Base-by-base conservation (phyloP, 2,797 vertebrate species). In the Chelon auratus region DNA sequence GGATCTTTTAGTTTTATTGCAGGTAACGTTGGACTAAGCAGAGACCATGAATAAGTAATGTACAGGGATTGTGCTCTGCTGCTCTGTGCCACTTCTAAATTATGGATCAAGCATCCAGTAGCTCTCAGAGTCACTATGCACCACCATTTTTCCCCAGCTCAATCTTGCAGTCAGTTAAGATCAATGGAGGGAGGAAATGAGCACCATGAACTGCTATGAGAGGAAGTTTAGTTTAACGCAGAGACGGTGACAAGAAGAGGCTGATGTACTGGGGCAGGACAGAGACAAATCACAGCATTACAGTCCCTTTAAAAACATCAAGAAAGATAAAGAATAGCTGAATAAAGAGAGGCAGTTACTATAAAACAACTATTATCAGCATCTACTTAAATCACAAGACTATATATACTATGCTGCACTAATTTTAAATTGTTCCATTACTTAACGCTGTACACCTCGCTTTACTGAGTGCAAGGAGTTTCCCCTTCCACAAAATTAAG, bases 21-120 rank as follows among this genome's bases (percentile, higher is more conserved):
- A 86, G 84, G 87, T 89, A 81, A 88, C 79, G 87, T 82, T 62
- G 83, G 66, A 63, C 76, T 81, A 75, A 86, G 85, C 80, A 90
- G 62, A 77, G 54, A 26, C 65, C 71, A 71, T 93, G 62, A 92
- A 94, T 93, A 86, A 93, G 91, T 63, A 55, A 93, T 84, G 77
- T 3, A 40, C 65, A 67, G 75, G 75, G 69, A 76, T 81, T 66
- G 75, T 60, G 75, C 77, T 83, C 79, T 63, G 75, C 83, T 68
- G 66, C 65, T 22, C 75, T 80, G 83, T 84, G 83, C 80, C 70
- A 33, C 74, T 60, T 71, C 69, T 94, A 79, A 93, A 93, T 94
- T 89, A 95, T 93, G 84, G 80, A 93, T 93, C 82, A 85, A 82
- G 77, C 86, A 72, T 78, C 82, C 75, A 59, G 71, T 50, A 50